These are phyloP conservation scores for Paramacrobiotus metropolitanus DNA, from an alignment of 1,140 invertebrate species.

Conservation along the genomic window DNA sequence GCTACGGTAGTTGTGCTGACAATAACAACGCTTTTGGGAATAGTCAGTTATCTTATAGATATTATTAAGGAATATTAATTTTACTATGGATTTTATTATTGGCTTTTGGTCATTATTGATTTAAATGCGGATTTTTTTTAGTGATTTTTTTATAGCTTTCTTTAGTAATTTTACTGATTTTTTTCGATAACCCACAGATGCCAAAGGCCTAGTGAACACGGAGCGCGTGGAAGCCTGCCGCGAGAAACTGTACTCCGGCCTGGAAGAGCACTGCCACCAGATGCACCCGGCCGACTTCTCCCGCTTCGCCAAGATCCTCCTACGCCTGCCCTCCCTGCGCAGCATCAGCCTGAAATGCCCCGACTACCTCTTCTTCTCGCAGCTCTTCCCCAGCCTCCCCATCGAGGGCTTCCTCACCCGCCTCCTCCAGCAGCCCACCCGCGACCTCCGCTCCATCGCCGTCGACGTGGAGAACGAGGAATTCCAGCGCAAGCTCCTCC, in stretches of 20 bases:
- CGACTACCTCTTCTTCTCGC: conserved; percentile 85
- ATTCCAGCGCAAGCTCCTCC: neutral
- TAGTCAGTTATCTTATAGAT: too few relatives aligned
- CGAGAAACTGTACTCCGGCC: conserved; percentile 75
- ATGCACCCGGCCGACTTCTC: conserved; percentile 69
- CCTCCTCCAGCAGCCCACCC: neutral
- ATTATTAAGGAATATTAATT: too few relatives aligned
- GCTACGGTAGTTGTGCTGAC: too few relatives aligned
- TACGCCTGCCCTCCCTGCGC: conserved; percentile 71
- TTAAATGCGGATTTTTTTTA: too few relatives aligned
- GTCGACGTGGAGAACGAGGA: neutral
- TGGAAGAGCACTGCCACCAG: conserved; percentile 76
- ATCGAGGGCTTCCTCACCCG: neutral
- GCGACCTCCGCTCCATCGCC: neutral
- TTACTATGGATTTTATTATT: too few relatives aligned
- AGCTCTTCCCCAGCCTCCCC: conserved; percentile 34
- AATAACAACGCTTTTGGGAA: too few relatives aligned
- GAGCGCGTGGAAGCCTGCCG: conserved; percentile 60
- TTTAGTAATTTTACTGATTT: too few relatives aligned
- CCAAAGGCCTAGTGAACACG: conserved; percentile 55
- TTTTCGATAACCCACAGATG: too few relatives aligned
- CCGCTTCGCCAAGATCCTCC: conserved; percentile 71
- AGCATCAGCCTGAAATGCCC: conserved; percentile 86
- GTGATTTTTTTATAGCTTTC: too few relatives aligned
- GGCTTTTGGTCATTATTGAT: too few relatives aligned